phyloP scores from a whole-genome alignment of 2,797 vertebrate genomes.

The Sebastes vulpes region DNA sequence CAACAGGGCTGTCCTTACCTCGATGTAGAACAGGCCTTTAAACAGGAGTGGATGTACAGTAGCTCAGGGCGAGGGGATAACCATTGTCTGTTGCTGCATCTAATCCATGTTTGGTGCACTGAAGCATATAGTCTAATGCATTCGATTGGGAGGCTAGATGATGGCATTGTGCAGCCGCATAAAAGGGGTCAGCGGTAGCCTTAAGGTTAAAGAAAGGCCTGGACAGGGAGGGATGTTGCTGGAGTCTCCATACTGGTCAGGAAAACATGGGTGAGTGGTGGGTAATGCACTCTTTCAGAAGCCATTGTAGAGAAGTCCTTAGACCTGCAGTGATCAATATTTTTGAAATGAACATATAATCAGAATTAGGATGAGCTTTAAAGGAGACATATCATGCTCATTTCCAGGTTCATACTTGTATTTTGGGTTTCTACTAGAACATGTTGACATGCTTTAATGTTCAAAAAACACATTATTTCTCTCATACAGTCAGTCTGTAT shows the following conservation, averaged over 20 bases:
- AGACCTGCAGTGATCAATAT: background rate
- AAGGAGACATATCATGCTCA: background rate
- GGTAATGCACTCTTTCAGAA: background rate
- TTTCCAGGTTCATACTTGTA: too few species aligned
- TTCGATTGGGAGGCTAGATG: slow-evolving; percentile 42
- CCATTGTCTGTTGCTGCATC: slow-evolving; percentile 56
- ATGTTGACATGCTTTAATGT: too few species aligned
- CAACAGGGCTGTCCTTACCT: slow-evolving; percentile 50
- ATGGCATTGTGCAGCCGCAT: slow-evolving; percentile 43
- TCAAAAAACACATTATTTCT: too few species aligned
- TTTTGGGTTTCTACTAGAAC: too few species aligned
- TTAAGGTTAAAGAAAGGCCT: slow-evolving; percentile 54
- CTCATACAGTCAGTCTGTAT: too few species aligned
- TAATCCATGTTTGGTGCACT: slow-evolving; percentile 44
- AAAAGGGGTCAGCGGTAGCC: slow-evolving; percentile 63
- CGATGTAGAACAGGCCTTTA: slow-evolving; percentile 29
- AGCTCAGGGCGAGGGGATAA: slow-evolving; percentile 36
- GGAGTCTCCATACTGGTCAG: slow-evolving; percentile 11
- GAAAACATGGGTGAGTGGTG: background rate
- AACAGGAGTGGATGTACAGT: slow-evolving; percentile 37
- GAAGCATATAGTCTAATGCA: slow-evolving; percentile 60
- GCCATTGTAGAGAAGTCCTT: background rate
- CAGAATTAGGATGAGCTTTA: background rate
- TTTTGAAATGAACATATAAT: background rate
- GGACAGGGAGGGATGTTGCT: background rate